Evolutionary conservation across 2,888 invertebrate genomes (phyloP).

Genomic region (Heteromyza rotundicornis): DNA sequence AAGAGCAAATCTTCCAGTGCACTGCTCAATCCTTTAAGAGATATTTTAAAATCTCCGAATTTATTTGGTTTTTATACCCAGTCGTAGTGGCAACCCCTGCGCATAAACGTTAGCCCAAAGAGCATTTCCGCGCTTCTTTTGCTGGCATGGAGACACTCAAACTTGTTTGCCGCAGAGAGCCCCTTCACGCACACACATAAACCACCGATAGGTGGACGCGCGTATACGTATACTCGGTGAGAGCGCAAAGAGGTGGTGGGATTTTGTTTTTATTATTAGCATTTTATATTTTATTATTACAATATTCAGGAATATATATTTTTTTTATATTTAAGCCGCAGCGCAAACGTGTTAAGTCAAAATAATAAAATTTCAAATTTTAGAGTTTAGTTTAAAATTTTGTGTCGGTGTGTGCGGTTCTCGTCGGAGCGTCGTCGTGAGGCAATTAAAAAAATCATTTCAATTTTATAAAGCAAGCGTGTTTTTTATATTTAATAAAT

Average conservation of each 20-base stretch:
- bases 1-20: no score
- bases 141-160: slow-evolving; percentile 7
- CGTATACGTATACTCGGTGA: not conserved
- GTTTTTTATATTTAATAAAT: no score
- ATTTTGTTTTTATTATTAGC: slow-evolving; percentile 23
- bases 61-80: no score
- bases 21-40: no score
- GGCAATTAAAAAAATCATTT: no score
- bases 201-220: not conserved
- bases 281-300: slow-evolving; percentile 18
- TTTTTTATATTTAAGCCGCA: slow-evolving; percentile 30
- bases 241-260: slow-evolving; percentile 11
- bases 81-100: no score
- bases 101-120: no score
- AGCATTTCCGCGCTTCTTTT: not conserved
- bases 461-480: no score
- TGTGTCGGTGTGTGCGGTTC: slow-evolving; percentile 38
- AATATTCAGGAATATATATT: slow-evolving; percentile 21
- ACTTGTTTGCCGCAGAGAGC: slow-evolving; percentile 13
- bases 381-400: slow-evolving; percentile 44
- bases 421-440: not conserved
- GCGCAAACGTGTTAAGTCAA: slow-evolving; percentile 30
- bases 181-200: not conserved
- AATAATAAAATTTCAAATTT: slow-evolving; percentile 32
- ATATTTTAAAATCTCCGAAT: no score